Evolutionary conservation across 2,888 invertebrate species (phyloP).

Genomic region (Parnassius orleans): DNA sequence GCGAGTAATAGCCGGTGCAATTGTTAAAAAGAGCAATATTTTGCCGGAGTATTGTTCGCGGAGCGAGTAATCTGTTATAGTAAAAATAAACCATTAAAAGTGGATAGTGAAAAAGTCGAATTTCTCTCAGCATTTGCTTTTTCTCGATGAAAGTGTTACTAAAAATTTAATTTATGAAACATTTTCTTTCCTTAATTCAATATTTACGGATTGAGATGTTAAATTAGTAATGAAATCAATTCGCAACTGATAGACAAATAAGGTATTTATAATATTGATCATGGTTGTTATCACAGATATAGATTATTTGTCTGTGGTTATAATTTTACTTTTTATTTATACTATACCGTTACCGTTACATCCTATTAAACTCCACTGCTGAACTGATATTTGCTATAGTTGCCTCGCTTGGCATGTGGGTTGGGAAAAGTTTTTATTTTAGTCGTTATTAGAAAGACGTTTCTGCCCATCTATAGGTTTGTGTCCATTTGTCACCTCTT

Average conservation of each 20-base stretch:
- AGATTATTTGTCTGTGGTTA: no score
- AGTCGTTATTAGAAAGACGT: no score
- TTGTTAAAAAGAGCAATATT: slow-evolving; percentile 56
- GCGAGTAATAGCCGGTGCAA: slow-evolving; percentile 42
- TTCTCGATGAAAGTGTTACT: slow-evolving; percentile 21
- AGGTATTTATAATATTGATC: no score
- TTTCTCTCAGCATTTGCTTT: slow-evolving; percentile 33
- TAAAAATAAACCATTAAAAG: slow-evolving; percentile 32
- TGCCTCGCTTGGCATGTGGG: no score
- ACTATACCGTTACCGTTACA: no score
- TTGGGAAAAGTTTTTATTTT: no score
- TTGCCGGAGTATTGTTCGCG: slow-evolving; percentile 51
- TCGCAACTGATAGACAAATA: not conserved
- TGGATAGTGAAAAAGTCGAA: slow-evolving; percentile 42
- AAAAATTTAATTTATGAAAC: slow-evolving; percentile 5
- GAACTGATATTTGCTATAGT: no score
- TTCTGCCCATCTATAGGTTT: no score
- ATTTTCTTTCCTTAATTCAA: slow-evolving; percentile 11
- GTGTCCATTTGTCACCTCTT: no score
- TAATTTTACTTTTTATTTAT: no score
- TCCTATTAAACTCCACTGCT: no score
- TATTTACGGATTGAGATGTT: slow-evolving; percentile 9
- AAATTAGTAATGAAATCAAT: not conserved
- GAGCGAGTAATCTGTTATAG: not conserved
- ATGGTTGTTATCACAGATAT: no score